Evolutionary conservation across 2,797 vertebrate genomes (phyloP).

Genomic region (Sebastolobus alascanus): DNA sequence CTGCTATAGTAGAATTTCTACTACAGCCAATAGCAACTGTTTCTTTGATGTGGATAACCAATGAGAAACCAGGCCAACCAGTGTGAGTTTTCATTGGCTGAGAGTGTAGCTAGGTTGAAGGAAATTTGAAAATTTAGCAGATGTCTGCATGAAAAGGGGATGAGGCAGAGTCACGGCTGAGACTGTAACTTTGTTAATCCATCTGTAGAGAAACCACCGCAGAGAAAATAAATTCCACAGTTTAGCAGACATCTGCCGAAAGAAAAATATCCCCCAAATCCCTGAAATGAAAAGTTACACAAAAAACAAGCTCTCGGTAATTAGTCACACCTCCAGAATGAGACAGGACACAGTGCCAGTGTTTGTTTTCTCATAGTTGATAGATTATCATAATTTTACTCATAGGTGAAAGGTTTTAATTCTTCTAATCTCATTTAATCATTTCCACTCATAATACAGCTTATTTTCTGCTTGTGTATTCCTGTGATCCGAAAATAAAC

Average conservation of each 20-base stretch:
- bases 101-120: slow-evolving; percentile 70
- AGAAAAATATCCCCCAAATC: slow-evolving; percentile 50
- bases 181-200: slow-evolving; percentile 61
- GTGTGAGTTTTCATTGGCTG: slow-evolving; percentile 68
- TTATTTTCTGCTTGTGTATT: slow-evolving; percentile 26
- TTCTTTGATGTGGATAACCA: slow-evolving; percentile 76
- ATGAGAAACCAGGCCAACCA: slow-evolving; percentile 80
- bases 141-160: slow-evolving; percentile 62
- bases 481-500: slow-evolving; percentile 21
- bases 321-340: slow-evolving; percentile 60
- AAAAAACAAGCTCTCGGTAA: slow-evolving; percentile 36
- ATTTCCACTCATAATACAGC: slow-evolving; percentile 47
- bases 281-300: slow-evolving; percentile 44
- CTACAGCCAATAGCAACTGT: slow-evolving; percentile 64
- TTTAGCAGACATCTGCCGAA: slow-evolving; percentile 51
- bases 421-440: slow-evolving; percentile 54
- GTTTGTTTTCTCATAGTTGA: slow-evolving; percentile 60
- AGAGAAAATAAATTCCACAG: slow-evolving; percentile 54
- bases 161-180: slow-evolving; percentile 48
- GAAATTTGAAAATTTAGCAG: slow-evolving; percentile 61
- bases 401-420: slow-evolving; percentile 52
- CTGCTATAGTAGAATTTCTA: slow-evolving; percentile 65
- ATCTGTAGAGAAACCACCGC: slow-evolving; percentile 55
- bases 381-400: slow-evolving; percentile 58
- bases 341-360: slow-evolving; percentile 28